These are phyloP conservation scores for Phymatocera aterrima DNA, from an alignment of 2,888 invertebrate genomes.

Conservation along the genomic window DNA sequence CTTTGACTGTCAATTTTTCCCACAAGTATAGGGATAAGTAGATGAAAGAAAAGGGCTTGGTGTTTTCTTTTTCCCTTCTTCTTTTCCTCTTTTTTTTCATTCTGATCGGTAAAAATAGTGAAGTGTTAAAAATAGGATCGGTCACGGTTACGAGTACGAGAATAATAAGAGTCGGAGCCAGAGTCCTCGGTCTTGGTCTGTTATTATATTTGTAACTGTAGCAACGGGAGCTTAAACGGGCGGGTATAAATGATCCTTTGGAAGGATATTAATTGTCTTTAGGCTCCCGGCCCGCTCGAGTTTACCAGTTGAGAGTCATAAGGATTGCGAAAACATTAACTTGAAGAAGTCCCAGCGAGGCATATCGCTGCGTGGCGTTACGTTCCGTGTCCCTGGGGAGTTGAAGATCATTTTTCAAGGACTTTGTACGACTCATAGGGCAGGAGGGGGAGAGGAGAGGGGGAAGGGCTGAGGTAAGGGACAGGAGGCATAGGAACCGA, in stretches of 20 bases:
- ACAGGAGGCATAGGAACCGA: neutral
- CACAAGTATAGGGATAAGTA: conserved; percentile 1
- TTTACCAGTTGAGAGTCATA: conserved; percentile 54
- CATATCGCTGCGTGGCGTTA: conserved; percentile 51
- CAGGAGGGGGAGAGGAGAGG: neutral
- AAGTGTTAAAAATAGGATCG: conserved; percentile 72
- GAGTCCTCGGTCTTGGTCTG: neutral
- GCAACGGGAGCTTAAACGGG: conserved; percentile 69
- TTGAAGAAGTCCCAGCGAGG: conserved; percentile 59
- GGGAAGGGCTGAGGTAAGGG: neutral
- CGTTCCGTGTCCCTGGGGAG: conserved; percentile 52
- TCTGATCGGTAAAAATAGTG: neutral
- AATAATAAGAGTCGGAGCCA: conserved; percentile 14
- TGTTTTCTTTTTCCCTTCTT: neutral
- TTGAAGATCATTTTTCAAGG: conserved; percentile 70
- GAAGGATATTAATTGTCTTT: conserved; percentile 73
- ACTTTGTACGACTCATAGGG: conserved; percentile 50
- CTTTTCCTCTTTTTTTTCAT: neutral
- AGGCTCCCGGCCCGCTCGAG: conserved; percentile 62
- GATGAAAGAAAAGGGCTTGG: neutral
- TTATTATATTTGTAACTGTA: too few species aligned
- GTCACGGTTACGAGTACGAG: conserved; percentile 66
- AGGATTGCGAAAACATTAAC: conserved; percentile 72
- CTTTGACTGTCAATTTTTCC: neutral
- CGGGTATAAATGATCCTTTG: conserved; percentile 73